Percentiles rank a stretch among this genome's conserved stretches.
Conservation (phyloP, 2,113 vertebrate species). For the Argyrosomus japonicus region DNA sequence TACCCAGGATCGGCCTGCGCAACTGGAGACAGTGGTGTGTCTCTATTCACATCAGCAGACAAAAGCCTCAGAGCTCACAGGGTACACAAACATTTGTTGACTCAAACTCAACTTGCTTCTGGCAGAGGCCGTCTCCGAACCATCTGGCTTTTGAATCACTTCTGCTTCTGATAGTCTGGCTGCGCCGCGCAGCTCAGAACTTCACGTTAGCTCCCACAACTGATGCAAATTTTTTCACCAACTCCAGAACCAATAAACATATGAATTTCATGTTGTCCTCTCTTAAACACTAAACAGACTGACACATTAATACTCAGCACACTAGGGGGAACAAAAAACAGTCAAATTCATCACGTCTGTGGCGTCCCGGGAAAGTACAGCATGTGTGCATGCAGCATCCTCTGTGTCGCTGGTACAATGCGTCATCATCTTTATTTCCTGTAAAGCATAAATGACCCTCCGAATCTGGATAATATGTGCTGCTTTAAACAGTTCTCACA, state of each 20-base stretch:
- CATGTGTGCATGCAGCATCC: slow-evolving; percentile 8
- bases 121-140: slow-evolving; percentile 22
- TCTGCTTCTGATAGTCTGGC: slow-evolving; percentile 20
- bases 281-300: slow-evolving; percentile 8
- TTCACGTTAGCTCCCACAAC: not conserved
- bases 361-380: not conserved
- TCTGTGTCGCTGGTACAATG: not conserved
- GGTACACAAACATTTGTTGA: slow-evolving; percentile 48
- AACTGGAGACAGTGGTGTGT: slow-evolving; percentile 3
- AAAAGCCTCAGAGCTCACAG: slow-evolving; percentile 7
- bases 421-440: not conserved
- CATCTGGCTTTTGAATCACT: slow-evolving; percentile 61
- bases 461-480: not conserved
- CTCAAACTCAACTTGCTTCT: slow-evolving; percentile 36
- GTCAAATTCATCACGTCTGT: slow-evolving; percentile 16
- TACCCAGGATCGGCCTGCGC: not conserved
- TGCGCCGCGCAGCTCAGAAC: slow-evolving; percentile 16
- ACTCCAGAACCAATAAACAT: slow-evolving; percentile 1
- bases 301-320: slow-evolving; percentile 11
- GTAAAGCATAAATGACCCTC: not conserved
- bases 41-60: slow-evolving; percentile 11
- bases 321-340: not conserved
- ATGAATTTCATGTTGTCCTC: slow-evolving; percentile 1
- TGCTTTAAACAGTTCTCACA: not conserved
- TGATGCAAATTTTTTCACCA: slow-evolving; percentile 15